Evolutionary conservation across 2,113 vertebrate genomes (phyloP).

Genomic region (Chlorodrepanis virens): DNA sequence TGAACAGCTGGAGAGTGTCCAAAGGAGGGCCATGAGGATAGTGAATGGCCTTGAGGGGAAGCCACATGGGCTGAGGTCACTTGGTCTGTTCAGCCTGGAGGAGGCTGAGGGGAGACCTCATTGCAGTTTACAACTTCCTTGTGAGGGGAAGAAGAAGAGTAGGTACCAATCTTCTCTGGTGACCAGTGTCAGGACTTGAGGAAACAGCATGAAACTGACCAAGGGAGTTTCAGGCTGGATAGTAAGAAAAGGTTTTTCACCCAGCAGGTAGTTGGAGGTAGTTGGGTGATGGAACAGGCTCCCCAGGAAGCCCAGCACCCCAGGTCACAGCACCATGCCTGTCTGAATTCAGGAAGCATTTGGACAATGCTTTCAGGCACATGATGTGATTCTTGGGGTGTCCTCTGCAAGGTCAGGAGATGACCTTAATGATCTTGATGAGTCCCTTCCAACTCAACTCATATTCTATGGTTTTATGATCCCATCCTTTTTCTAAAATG

Average conservation of each 20-base stretch:
- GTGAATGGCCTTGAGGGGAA: background rate
- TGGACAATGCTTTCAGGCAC: background rate
- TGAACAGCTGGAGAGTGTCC: rapidly evolving
- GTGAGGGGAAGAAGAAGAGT: background rate
- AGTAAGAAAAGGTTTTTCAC: background rate
- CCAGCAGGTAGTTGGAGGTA: background rate
- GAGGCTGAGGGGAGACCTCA: background rate
- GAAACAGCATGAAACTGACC: background rate
- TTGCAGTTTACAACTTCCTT: background rate
- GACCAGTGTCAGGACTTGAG: background rate
- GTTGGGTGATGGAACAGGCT: background rate
- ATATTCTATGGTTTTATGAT: background rate
- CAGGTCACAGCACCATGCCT: background rate
- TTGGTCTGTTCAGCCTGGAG: background rate
- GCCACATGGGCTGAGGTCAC: background rate
- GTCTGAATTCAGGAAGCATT: background rate
- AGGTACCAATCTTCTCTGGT: background rate
- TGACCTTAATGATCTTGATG: background rate
- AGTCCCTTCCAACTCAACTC: background rate
- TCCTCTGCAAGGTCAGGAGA: background rate
- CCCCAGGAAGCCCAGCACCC: background rate
- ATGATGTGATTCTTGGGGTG: background rate
- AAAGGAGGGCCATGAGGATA: rapidly evolving
- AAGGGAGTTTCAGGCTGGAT: background rate
- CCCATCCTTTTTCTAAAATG: background rate